A percentile compares a stretch with the other conserved stretches of the same genome.
These are phyloP conservation scores for Dolomedes plantarius DNA, from an alignment of 2,888 invertebrate species.

Conservation along the genomic window DNA sequence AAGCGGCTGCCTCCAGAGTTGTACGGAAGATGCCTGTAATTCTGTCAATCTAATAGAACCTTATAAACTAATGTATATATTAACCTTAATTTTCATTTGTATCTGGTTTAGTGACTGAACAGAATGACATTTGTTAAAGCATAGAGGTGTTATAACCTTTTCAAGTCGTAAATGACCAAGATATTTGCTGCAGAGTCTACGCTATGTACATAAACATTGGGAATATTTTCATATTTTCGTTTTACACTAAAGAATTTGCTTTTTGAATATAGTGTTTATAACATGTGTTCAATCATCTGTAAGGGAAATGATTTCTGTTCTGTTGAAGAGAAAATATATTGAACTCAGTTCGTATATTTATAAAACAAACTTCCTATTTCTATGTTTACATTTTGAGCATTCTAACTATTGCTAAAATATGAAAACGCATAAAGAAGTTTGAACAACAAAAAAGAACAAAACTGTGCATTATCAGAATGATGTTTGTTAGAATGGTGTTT, in stretches of 20 bases:
- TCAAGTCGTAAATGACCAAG: too few relatives aligned
- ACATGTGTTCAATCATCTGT: too few relatives aligned
- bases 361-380: too few relatives aligned
- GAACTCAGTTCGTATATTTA: neutral
- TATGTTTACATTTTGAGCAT: too few relatives aligned
- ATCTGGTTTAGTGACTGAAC: neutral
- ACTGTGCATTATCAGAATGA: too few relatives aligned
- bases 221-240: neutral
- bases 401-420: too few relatives aligned
- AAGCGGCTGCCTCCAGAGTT: conserved; percentile 76
- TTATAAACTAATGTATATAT: neutral
- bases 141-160: too few relatives aligned
- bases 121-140: too few relatives aligned
- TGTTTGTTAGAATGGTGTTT: too few relatives aligned
- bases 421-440: too few relatives aligned
- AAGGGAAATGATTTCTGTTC: neutral
- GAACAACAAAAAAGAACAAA: too few relatives aligned
- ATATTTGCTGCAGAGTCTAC: neutral
- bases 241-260: neutral
- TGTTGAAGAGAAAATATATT: neutral
- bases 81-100: neutral
- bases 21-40: conserved; percentile 77
- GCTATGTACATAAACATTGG: neutral
- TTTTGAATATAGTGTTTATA: too few relatives aligned
- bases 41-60: neutral